Evolutionary conservation across 2,888 invertebrate species (phyloP), one percentile per base, ranked within the genome.

Genomic region (Osmoderma eremita): DNA sequence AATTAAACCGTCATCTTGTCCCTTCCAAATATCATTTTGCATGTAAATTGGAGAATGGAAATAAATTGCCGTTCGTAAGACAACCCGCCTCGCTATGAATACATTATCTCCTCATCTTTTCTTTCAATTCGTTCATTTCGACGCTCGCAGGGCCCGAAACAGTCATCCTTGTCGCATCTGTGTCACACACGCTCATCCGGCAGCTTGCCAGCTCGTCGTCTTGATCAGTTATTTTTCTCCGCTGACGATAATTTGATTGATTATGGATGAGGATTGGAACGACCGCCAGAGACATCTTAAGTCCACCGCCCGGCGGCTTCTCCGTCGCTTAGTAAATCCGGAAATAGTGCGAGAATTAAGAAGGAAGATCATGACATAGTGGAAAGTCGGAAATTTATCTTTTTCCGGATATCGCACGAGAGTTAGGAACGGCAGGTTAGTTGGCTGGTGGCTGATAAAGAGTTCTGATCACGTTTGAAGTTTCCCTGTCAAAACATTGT

Each of bases 11-110:
- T 61, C 58, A 30, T 38, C 38, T 20, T 61, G 58, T 61, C 58
- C 65, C 48, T 49, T 39, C 65, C 15, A 56, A 58, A 65, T 56
- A 65, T 63, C 53, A 63, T 65, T 65, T 48, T 58, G 56, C 41
- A 65, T 65, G 65, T 56, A 65, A 56, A 65, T 65, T 65, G 45
- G 48, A 10, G 54, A 45, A 49, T 58, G 58, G 45, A 63, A 65
- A 56, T 56, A 63, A 49, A 65, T 54, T 65, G 58, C 50, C 38
- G 54, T 58, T 58, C 49, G 65, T 49, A 49, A 58, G 65, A 65
- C 65, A 49, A 49, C 54, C 45, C 49, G 36, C 65, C 17, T 30
- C 38, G 49, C 49, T 50, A 48, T 36, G 49, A 65, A 65, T 65
- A 56, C 56, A 65, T 65, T 49, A 49, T 38, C 49, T 56, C 56